phyloP scores from a whole-genome alignment of 2,797 vertebrate species.

The Carapus acus region DNA sequence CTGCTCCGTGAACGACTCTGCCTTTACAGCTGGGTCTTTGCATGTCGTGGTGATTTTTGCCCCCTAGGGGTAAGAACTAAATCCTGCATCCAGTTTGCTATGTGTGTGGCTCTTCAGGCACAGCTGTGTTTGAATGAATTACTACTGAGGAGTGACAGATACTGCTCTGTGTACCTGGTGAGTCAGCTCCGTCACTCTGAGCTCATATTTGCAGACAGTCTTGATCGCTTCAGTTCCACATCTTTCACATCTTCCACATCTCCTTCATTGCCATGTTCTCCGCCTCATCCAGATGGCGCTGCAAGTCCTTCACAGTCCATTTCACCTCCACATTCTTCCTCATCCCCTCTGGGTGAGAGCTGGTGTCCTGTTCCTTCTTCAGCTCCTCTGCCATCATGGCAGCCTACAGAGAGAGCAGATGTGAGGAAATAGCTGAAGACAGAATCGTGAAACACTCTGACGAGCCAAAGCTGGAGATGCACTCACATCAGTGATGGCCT shows the following conservation, averaged over 20 bases:
- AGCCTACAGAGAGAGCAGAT: conserved; percentile 70
- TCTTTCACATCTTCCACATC: conserved; percentile 81
- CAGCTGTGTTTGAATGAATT: background rate
- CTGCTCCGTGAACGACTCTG: background rate
- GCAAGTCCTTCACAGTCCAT: conserved; percentile 85
- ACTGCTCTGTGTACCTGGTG: conserved; percentile 73
- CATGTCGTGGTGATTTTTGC: conserved; percentile 37
- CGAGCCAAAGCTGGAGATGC: background rate
- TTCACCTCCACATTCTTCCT: conserved; percentile 84
- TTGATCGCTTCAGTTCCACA: conserved; percentile 74
- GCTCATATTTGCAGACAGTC: conserved; percentile 79
- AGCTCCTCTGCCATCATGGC: conserved; percentile 93
- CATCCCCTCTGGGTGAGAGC: conserved; percentile 86
- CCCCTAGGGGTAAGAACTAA: conserved; percentile 47
- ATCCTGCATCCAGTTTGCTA: conserved; percentile 26
- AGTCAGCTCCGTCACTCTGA: conserved; percentile 77
- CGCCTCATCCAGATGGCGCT: conserved; percentile 83
- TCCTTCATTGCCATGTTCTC: conserved; percentile 84
- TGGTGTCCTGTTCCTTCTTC: conserved; percentile 91
- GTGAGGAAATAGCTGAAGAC: too few relatives aligned
- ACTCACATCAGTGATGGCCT: conserved; percentile 84
- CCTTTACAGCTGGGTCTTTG: conserved; percentile 4
- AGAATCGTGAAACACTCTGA: background rate
- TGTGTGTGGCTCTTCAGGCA: background rate
- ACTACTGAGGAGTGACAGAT: too few relatives aligned